These are phyloP conservation scores for Ypsolopha sequella DNA, from an alignment of 2,888 invertebrate species.

Conservation along the genomic window DNA sequence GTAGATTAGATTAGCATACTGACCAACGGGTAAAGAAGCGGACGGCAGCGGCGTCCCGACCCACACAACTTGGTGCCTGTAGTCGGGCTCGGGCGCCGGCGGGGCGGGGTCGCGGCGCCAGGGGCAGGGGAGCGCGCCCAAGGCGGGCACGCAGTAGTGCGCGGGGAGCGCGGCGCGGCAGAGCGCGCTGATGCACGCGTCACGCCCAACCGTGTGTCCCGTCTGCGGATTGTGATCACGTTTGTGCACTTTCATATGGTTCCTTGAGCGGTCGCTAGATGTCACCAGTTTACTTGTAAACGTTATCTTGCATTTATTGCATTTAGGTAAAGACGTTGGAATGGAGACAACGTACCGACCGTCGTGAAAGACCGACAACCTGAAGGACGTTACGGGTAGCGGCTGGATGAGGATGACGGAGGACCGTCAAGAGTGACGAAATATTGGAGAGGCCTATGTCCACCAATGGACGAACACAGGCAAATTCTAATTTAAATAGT, in stretches of 20 bases:
- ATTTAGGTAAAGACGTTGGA: no score
- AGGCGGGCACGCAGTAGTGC: constrained; percentile 91
- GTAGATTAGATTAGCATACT: no score
- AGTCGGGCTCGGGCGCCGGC: constrained; percentile 77
- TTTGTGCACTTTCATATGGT: not conserved
- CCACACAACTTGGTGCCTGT: constrained; percentile 95
- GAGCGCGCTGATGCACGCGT: constrained; percentile 94
- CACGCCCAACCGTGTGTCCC: constrained; percentile 76
- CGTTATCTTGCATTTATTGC: no score
- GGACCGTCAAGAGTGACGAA: no score
- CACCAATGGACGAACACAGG: no score
- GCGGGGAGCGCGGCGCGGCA: constrained; percentile 97
- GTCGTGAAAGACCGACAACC: no score
- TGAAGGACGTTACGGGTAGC: no score
- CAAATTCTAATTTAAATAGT: no score
- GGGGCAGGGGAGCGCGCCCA: constrained; percentile 88
- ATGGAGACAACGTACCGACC: no score
- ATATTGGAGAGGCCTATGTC: no score
- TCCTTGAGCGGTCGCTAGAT: not conserved
- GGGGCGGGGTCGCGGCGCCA: constrained; percentile 92
- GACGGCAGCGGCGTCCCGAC: constrained; percentile 96
- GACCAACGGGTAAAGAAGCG: constrained; percentile 80
- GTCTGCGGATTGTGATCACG: constrained; percentile 22
- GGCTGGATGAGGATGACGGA: no score
- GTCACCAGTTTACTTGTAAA: not conserved